phyloP scores from a whole-genome alignment of 2,797 vertebrate species.

The Anomalospiza imberbis region DNA sequence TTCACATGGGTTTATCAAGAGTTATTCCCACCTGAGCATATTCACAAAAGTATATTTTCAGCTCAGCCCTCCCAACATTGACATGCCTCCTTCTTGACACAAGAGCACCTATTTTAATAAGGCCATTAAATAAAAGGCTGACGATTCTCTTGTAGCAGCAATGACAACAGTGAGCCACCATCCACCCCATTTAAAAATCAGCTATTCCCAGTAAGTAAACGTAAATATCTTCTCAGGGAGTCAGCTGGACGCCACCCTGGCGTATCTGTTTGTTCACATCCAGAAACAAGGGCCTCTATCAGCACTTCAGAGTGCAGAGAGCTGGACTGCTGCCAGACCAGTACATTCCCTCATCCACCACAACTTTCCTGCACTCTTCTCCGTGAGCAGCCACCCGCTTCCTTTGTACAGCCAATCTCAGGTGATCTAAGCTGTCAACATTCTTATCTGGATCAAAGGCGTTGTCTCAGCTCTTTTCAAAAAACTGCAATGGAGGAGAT shows the following conservation, averaged over 20 bases:
- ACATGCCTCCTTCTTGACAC: neutral
- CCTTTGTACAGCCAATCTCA: neutral
- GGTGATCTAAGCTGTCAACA: neutral
- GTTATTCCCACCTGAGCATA: neutral
- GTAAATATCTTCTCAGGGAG: neutral
- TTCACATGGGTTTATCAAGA: neutral
- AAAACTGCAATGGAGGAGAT: neutral
- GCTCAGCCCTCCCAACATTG: neutral
- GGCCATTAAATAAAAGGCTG: neutral
- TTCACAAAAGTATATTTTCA: neutral
- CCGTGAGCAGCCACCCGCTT: neutral
- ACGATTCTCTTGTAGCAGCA: neutral
- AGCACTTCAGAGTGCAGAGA: neutral
- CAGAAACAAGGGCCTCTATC: neutral
- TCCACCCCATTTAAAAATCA: neutral
- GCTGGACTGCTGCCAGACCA: neutral
- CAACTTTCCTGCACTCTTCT: neutral
- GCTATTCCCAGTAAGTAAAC: neutral
- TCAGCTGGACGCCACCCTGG: neutral
- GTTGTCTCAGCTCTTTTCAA: neutral
- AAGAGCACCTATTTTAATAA: neutral
- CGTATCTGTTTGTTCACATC: neutral
- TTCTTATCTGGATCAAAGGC: neutral
- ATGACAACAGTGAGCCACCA: neutral
- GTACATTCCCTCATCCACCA: neutral